Evolutionary conservation across 2,113 vertebrate species (phyloP).

Genomic region (Ammospiza caudacuta): DNA sequence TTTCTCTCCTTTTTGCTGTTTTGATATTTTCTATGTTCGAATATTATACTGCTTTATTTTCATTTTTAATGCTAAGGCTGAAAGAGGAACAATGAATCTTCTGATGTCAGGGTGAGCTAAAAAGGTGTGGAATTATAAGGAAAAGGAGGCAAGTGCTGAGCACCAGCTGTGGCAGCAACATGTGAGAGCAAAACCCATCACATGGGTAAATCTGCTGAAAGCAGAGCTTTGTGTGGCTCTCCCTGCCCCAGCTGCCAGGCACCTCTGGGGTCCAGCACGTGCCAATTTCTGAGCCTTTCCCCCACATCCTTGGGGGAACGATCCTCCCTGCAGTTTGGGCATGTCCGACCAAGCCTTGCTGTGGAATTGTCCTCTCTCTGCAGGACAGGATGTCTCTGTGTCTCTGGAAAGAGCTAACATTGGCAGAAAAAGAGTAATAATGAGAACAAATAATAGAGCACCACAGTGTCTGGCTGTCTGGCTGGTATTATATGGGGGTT

Average conservation of each 20-base stretch:
- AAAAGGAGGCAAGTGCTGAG: neutral
- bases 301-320: too few species aligned
- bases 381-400: neutral
- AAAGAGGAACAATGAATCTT: neutral
- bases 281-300: neutral
- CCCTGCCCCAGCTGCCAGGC: neutral
- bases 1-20: neutral
- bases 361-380: neutral
- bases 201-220: neutral
- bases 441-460: neutral
- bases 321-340: neutral
- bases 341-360: too few species aligned
- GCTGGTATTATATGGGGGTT: fast-evolving
- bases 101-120: neutral
- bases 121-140: neutral
- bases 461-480: neutral
- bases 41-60: neutral
- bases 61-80: neutral
- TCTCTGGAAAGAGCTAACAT: neutral
- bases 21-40: neutral
- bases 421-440: neutral
- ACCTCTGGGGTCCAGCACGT: fast-evolving
- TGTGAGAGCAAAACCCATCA: neutral
- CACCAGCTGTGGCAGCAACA: neutral
- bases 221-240: neutral